A percentile compares a stretch with the other conserved stretches of the same genome.
Conservation (phyloP, 2,113 vertebrate genomes). For the Protobothrops mucrosquamatus region DNA sequence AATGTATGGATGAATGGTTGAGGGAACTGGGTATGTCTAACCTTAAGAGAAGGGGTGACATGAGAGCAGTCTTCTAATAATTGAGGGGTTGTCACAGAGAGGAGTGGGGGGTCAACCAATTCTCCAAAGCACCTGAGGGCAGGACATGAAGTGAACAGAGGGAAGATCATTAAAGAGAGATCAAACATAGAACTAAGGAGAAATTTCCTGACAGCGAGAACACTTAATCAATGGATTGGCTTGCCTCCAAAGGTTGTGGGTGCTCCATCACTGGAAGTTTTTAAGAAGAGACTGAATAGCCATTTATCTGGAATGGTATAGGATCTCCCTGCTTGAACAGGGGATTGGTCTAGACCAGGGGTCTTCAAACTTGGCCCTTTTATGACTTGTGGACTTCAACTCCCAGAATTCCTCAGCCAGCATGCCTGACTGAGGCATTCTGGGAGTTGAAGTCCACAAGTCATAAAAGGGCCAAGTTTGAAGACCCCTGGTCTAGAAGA, state of each 20-base stretch:
- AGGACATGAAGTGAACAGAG: not conserved
- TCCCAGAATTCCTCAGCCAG: too few relatives aligned
- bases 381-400: too few relatives aligned
- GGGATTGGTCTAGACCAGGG: too few relatives aligned
- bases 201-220: not conserved
- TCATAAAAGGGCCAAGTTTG: too few relatives aligned
- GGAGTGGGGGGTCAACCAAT: not conserved
- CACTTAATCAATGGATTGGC: not conserved
- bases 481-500: too few relatives aligned
- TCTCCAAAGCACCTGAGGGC: not conserved
- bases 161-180: not conserved
- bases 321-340: too few relatives aligned
- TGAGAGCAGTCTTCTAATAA: not conserved
- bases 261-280: not conserved
- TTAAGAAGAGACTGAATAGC: too few relatives aligned
- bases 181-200: not conserved
- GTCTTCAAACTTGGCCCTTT: too few relatives aligned
- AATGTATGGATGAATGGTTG: not conserved
- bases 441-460: too few relatives aligned
- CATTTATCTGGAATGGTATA: too few relatives aligned
- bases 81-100: not conserved
- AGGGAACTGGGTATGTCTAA: not conserved
- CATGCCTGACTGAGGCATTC: too few relatives aligned
- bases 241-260: not conserved
- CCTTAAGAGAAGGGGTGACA: not conserved